Conservation (phyloP, 1,140 invertebrate species). For the Tetraneura akinire region DNA sequence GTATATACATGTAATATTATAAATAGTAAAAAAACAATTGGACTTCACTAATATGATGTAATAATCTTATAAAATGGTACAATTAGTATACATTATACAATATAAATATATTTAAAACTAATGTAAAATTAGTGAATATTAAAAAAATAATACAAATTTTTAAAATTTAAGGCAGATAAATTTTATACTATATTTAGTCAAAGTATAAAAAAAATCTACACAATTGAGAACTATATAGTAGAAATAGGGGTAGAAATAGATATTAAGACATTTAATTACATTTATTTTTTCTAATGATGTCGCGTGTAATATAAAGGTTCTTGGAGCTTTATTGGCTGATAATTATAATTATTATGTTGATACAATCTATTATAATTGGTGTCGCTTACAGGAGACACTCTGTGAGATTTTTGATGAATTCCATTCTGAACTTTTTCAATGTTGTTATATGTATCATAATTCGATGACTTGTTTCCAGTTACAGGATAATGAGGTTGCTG, state of each 20-base stretch:
- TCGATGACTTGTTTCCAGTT: neutral
- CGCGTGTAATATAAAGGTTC: slow-evolving; percentile 63
- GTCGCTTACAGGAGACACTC: neutral
- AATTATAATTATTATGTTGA: neutral
- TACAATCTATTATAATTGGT: neutral
- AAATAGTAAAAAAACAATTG: too few relatives aligned
- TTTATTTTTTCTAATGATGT: slow-evolving; percentile 60
- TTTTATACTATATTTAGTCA: too few relatives aligned
- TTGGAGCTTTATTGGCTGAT: slow-evolving; percentile 56
- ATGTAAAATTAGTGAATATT: too few relatives aligned
- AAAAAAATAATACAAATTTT: neutral
- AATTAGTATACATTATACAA: too few relatives aligned
- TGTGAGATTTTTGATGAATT: neutral
- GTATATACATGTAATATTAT: too few relatives aligned
- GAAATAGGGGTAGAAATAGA: neutral
- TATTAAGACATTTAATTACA: slow-evolving; percentile 27
- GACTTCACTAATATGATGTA: too few relatives aligned
- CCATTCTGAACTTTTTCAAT: neutral
- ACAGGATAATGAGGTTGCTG: neutral
- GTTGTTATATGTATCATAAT: slow-evolving; percentile 8
- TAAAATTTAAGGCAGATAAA: neutral
- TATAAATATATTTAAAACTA: too few relatives aligned
- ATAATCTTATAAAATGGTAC: too few relatives aligned
- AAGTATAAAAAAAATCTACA: neutral
- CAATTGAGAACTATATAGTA: slow-evolving; percentile 2